Evolutionary conservation across 2,113 vertebrate species (phyloP).

Genomic region (Tonatia bakeri): DNA sequence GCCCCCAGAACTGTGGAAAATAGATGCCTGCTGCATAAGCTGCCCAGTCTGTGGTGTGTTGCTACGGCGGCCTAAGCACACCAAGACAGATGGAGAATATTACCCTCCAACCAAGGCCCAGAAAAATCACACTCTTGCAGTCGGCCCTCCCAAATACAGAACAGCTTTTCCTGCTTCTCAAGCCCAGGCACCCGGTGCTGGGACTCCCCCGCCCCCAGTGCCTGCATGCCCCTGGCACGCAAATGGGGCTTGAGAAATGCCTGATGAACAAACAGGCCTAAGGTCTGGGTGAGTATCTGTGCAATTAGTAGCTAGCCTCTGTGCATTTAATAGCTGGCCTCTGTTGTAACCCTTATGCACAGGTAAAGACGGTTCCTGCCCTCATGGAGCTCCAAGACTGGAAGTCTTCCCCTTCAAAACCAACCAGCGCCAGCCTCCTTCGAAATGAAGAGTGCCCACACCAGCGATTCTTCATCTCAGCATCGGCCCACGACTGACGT

Average conservation of each 20-base stretch:
- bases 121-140: background rate
- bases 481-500: background rate
- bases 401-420: background rate
- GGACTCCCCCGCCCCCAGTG: accelerated
- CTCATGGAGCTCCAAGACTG: background rate
- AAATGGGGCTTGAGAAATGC: background rate
- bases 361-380: background rate
- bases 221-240: background rate
- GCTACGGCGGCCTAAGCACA: background rate
- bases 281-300: background rate
- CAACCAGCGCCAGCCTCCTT: background rate
- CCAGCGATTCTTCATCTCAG: background rate
- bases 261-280: background rate
- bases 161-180: background rate
- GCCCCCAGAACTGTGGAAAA: background rate
- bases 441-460: background rate
- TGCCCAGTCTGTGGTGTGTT: background rate
- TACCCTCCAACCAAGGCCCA: background rate
- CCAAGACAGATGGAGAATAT: background rate
- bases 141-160: background rate
- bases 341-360: background rate
- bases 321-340: accelerated
- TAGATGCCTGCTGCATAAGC: no score
- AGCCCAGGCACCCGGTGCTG: background rate
- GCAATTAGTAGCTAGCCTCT: background rate